Conservation (phyloP, 2,888 invertebrate genomes). For the Bellardia bayeri region DNA sequence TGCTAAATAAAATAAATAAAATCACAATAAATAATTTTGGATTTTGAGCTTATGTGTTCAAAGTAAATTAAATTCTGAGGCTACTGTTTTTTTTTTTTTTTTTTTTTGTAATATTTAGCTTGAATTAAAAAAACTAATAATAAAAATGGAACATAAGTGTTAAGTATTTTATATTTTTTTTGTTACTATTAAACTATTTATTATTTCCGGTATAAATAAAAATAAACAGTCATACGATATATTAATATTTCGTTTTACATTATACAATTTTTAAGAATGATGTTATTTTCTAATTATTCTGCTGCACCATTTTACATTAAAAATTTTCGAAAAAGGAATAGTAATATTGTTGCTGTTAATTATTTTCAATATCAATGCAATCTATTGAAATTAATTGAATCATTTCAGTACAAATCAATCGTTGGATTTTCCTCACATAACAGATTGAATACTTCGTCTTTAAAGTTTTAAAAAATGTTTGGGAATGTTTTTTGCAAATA, state of each 20-base stretch:
- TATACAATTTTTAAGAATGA: not conserved
- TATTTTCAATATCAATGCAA: too few species aligned
- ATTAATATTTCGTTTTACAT: not conserved
- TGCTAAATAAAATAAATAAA: conserved; percentile 20
- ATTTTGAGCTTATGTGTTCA: conserved; percentile 49
- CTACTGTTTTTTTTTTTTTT: not conserved
- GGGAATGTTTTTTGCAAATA: too few species aligned
- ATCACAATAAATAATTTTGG: conserved; percentile 50
- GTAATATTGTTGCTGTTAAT: too few species aligned
- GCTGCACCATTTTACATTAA: not conserved
- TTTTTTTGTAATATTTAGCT: conserved; percentile 32
- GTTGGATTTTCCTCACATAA: too few species aligned
- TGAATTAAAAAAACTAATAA: conserved; percentile 31
- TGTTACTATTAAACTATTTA: not conserved
- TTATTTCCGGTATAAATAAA: not conserved
- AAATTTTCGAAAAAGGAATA: not conserved
- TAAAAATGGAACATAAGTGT: conserved; percentile 26
- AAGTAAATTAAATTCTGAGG: not conserved
- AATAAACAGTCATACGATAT: not conserved
- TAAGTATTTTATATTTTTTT: not conserved
- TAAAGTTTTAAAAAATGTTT: too few species aligned
- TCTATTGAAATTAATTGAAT: too few species aligned
- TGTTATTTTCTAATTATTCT: not conserved
- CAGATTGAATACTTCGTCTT: too few species aligned
- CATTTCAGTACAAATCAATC: too few species aligned